Base-by-base conservation (phyloP, 1,140 invertebrate species). In the Pseudomyrmex cubaensis region DNA sequence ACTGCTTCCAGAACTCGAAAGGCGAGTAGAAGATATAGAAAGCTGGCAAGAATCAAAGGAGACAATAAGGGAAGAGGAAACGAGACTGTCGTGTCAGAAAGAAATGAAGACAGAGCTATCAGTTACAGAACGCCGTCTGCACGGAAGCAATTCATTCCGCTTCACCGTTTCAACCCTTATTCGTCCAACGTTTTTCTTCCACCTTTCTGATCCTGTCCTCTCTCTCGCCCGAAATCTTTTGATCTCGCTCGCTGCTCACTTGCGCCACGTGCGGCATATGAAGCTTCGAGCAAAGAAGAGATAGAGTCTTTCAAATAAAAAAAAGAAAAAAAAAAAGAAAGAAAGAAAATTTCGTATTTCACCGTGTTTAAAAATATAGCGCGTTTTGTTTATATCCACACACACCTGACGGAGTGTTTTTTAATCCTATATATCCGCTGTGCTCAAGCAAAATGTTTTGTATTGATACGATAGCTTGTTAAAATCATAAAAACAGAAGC, bases 41-140 rank as follows among this genome's bases (percentile, higher is more conserved):
- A 84, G 64, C 83, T 72, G 74, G 84, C 72, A 85, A 84, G 88
- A 88, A 83, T 80, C 88, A 90, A 90, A 89, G 82, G 70, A 84
- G 80, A 86, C 80, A 88, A 89, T 82, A 87, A 84, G 80, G 25
- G 63, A 25, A 77, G 50, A 85, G 87, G 84, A 87, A 90, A 84
- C 85, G 84, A 86, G 76, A 77, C 84, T 89, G 90, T 87, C 92
- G 90, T 91, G 91, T 90, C 88, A 88, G 88, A 90, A 92, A 91
- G 90, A 90, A 92, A 92, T 91, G 91, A 90, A 92, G 91, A 92
- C 89, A 90, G 90, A 90, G 84, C 89, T 92, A 92, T 92, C 92
- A 91, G 90, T 92, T 92, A 92, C 92, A 92, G 87, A 89, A 90
- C 90, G 89, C 86, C 88, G 89, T 90, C 90, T 90, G 90, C 88